Conservation (phyloP, 2,797 vertebrate genomes). For the Toxotes lorentzi region DNA sequence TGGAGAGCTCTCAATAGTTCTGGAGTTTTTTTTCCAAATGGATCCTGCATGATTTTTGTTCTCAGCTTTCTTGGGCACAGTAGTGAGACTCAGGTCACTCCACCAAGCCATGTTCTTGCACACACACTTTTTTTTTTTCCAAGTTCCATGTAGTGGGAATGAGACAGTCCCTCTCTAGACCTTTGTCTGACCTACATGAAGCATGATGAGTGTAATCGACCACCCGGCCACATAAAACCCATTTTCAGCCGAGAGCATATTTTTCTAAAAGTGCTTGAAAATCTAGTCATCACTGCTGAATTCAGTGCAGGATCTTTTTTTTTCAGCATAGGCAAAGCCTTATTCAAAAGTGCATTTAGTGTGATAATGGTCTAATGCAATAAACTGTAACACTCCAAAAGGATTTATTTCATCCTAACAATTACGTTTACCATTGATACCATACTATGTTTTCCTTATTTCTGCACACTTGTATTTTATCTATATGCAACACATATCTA, state of each 20-base stretch:
- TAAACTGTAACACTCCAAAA: constrained; percentile 13
- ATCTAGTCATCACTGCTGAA: constrained; percentile 33
- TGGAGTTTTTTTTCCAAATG: constrained; percentile 27
- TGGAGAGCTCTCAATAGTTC: constrained; percentile 15
- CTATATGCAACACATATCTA: not conserved
- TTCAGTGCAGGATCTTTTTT: constrained; percentile 13
- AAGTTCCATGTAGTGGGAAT: constrained; percentile 18
- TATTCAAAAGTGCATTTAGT: constrained; percentile 38
- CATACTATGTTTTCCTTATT: not conserved
- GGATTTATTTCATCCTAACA: constrained; percentile 7
- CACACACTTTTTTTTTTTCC: not conserved
- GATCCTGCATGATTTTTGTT: constrained; percentile 14
- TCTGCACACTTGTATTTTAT: not conserved
- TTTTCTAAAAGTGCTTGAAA: constrained; percentile 56
- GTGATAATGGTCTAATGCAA: constrained; percentile 29
- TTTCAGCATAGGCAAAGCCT: constrained; percentile 11
- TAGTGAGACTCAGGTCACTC: constrained; percentile 4
- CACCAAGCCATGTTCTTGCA: constrained; percentile 22
- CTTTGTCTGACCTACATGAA: constrained; percentile 58
- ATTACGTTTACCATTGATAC: not conserved
- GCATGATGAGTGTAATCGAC: constrained; percentile 60
- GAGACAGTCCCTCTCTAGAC: constrained; percentile 50
- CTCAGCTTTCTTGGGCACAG: not conserved
- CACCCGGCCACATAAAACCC: constrained; percentile 44
- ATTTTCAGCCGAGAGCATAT: constrained; percentile 43